Base-by-base conservation (phyloP, 2,888 invertebrate genomes). In the Ophion obscuratus region DNA sequence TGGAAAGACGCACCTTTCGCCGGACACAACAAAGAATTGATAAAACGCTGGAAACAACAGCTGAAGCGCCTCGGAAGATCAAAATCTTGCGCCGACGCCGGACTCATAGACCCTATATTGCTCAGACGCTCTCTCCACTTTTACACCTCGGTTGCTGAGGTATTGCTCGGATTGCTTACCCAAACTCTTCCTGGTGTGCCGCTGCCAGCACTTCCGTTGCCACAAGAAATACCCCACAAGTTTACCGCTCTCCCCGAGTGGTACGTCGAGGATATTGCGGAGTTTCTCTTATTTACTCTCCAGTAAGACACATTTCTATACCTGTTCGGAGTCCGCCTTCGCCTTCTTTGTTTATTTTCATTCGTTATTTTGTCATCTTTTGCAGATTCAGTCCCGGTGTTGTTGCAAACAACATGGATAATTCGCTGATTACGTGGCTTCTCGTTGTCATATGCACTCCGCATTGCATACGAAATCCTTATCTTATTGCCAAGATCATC, bases 241-340 rank as follows among this genome's bases (percentile, higher is more conserved):
- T 99, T 99, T 95, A 96, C 97, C 78, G 98, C 99, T 90, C 95
- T 98, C 92, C 99, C 99, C 62, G 99, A 99, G 95, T 99, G 99
- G 97, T 98, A 98, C 94, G 96, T 99, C 89, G 99, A 99, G 94
- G 99, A 99, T 93, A 97, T 99, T 90, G 98, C 99, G 14, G 99
- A 99, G 94, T 98, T 99, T 94, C 96, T 99, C 91, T 96, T 99
- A 53, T 99, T 99, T 93, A 96, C 97, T 4, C 96, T 99, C 92
- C 98, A 98, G 98, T 98, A 95, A 97, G 97, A 20, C 10, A 59
- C 73, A 24, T 61, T 40, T 1, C 20, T 10, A 81, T 66, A 4
- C 17, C 53, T 64, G 14, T 73, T 24, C n/a, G 14, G 20, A 40
- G 20, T 44, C 7, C 17, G 73, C 5, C 53, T 64, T 14, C 57